A percentile compares a stretch with the other conserved stretches of the same genome.
These are phyloP conservation scores for Spheniscus humboldti DNA, from an alignment of 2,797 vertebrate genomes.

Conservation along the genomic window DNA sequence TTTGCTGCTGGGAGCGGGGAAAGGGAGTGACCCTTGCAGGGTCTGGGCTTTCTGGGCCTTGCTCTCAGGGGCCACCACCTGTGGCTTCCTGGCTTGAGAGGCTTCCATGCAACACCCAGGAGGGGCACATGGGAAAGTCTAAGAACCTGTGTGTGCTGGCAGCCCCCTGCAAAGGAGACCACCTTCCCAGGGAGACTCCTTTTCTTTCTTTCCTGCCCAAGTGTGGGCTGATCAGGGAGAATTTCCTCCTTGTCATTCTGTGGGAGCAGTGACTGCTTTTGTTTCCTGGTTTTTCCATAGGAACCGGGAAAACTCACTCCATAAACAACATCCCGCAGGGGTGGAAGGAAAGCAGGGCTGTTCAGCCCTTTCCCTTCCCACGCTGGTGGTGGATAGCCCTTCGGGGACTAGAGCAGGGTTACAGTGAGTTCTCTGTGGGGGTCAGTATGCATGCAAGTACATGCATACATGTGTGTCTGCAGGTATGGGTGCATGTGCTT, in stretches of 20 bases:
- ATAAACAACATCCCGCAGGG: background rate
- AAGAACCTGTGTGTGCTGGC: background rate
- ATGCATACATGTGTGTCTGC: rapidly evolving
- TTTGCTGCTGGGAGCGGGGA: background rate
- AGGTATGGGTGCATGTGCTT: background rate
- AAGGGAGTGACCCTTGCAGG: background rate
- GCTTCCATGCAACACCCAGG: background rate
- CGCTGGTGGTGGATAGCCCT: too few species aligned
- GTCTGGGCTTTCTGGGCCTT: background rate
- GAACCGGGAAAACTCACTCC: background rate
- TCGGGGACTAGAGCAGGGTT: background rate
- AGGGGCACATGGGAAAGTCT: background rate
- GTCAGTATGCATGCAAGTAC: background rate
- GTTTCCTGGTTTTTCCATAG: background rate
- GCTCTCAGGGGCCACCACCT: background rate
- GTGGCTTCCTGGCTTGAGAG: background rate
- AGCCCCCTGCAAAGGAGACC: background rate
- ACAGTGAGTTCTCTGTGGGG: background rate
- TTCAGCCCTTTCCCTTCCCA: background rate
- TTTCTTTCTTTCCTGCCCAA: background rate
- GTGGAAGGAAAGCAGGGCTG: background rate
- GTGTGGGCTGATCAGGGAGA: background rate
- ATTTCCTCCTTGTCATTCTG: background rate
- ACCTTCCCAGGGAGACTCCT: background rate
- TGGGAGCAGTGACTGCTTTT: background rate